Evolutionary conservation across 1,140 invertebrate genomes (phyloP), one percentile per base, ranked within the genome.

Genomic region (Bathynomus jamesi): DNA sequence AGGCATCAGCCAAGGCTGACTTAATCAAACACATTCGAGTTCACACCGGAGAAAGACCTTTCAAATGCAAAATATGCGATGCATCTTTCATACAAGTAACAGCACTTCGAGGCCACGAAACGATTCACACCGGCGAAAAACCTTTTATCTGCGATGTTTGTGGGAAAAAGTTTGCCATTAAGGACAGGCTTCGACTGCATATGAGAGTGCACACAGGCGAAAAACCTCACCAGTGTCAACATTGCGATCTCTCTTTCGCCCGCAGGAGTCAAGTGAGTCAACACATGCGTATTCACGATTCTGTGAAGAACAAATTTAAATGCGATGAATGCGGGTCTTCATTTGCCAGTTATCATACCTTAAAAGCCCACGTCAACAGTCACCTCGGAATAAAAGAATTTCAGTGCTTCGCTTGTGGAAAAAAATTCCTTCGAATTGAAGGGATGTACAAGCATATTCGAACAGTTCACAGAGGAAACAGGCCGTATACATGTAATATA

Each of bases 331-430:
- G 85, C 78, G 82, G 79, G 64, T 85, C 86, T 71, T 81, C 82
- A 5, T 87, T 86, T 30, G 72, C 76, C n/a, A 74, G 71, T 0
- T 75, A 75, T 61, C 74, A 75, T 71, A 78, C 72, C 17, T 70
- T 78, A 27, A 72, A 73, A 62, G 71, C 72, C 24, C 76, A 78
- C 40, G 31, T 73, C 13, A 71, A 73, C 40, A 96, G 80, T 83
- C 93, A 96, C 83, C 87, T 89, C 31, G 91, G 93, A 64, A 87
- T 93, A 31, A 92, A 94, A 79, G 93, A 96, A 72, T 95, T 92
- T 82, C 88, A 91, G 67, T 98, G 96, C 81, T 88, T 92, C 67
- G 86, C 95, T 28, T 98, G 96, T 81, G 89, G 90, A 0, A 90
- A 90, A 73, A 85, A 85, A 2, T 91, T 91, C 78, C 83, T 90